phyloP scores from a whole-genome alignment of 2,113 vertebrate species.

The Mirza zaza region DNA sequence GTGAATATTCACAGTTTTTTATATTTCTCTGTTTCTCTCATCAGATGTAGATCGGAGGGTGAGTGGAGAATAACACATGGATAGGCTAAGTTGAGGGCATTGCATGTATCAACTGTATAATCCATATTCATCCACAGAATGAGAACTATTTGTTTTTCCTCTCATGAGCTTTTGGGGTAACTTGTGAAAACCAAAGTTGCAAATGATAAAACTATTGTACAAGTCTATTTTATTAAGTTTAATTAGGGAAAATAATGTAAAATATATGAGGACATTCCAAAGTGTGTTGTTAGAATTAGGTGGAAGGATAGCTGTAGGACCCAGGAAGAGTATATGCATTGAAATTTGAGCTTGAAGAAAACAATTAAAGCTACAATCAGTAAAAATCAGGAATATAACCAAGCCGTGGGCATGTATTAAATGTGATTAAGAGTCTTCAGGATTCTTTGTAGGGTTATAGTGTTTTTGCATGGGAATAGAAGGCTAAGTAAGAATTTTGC shows the following conservation, averaged over 20 bases:
- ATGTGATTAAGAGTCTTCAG: background rate
- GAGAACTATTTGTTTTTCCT: background rate
- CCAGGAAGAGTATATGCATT: background rate
- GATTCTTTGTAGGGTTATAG: background rate
- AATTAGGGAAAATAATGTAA: background rate
- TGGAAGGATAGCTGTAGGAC: background rate
- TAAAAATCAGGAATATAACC: background rate
- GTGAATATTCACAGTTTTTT: background rate
- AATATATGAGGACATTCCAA: background rate
- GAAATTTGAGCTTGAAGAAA: background rate
- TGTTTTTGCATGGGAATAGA: background rate
- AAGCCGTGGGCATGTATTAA: fast-evolving
- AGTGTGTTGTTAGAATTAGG: background rate
- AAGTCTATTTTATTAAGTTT: background rate
- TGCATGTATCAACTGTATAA: background rate
- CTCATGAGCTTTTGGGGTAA: background rate
- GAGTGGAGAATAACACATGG: background rate
- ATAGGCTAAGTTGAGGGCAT: background rate
- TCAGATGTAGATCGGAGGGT: background rate
- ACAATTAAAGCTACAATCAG: background rate
- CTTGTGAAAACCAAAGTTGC: background rate
- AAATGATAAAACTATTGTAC: background rate
- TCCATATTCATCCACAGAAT: fast-evolving
- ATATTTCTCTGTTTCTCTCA: background rate
- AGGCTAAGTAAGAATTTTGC: background rate